Conservation (phyloP, 2,888 invertebrate species). For the Yponomeuta plumbellus region DNA sequence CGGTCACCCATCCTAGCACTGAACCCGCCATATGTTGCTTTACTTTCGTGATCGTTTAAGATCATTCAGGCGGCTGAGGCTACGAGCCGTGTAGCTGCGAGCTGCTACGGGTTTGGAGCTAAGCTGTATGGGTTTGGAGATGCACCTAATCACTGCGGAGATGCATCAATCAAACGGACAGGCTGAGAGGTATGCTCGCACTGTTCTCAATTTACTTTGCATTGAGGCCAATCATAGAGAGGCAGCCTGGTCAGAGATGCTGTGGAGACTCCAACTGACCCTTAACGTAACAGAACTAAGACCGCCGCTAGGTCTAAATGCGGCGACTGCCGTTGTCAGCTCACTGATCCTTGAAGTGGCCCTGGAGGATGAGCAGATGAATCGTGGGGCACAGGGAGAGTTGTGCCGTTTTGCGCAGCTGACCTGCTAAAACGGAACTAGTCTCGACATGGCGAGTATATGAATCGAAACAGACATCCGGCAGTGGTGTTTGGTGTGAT, state of each 20-base stretch:
- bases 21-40: too few relatives aligned
- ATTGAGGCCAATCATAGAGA: constrained; percentile 18
- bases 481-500: constrained; percentile 10
- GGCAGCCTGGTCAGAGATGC: constrained; percentile 3
- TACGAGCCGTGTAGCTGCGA: too few relatives aligned
- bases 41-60: too few relatives aligned
- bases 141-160: constrained; percentile 25
- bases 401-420: not conserved
- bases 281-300: constrained; percentile 14
- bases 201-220: too few relatives aligned
- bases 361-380: not conserved
- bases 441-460: not conserved
- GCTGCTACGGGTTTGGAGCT: too few relatives aligned
- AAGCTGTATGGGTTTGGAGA: constrained; percentile 17
- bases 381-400: constrained; percentile 14
- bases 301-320: constrained; percentile 13
- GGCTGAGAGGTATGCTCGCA: constrained; percentile 25
- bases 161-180: constrained; percentile 28
- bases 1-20: too few relatives aligned
- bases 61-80: too few relatives aligned
- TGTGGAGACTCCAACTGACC: constrained; percentile 16
- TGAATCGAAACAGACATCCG: constrained; percentile 8
- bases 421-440: constrained; percentile 7
- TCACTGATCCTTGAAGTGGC: constrained; percentile 17
- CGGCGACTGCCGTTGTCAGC: constrained; percentile 15